A percentile compares a stretch with the other conserved stretches of the same genome.
phyloP scores from a whole-genome alignment of 2,888 invertebrate species.

The Eugnorisma glareosa region DNA sequence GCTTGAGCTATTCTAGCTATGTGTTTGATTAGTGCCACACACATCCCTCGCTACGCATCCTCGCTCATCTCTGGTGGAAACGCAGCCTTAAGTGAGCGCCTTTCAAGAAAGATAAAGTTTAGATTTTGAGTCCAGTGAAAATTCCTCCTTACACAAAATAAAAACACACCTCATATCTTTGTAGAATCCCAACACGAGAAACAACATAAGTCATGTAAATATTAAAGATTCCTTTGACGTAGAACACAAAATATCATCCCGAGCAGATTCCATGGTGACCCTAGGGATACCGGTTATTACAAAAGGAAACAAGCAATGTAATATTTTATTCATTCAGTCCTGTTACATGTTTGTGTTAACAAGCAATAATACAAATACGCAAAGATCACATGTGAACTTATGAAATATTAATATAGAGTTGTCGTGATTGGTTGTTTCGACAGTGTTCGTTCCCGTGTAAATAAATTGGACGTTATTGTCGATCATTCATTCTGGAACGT shows the following conservation, averaged over 20 bases:
- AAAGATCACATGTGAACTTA: conserved; percentile 10
- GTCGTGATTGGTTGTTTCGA: not conserved
- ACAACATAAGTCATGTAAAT: conserved; percentile 3
- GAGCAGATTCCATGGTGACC: conserved; percentile 6
- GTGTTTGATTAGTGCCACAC: no score
- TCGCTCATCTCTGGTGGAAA: no score
- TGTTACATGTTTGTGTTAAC: conserved; percentile 41
- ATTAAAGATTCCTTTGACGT: conserved; percentile 20
- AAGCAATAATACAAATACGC: conserved; percentile 42
- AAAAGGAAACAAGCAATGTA: conserved; percentile 33
- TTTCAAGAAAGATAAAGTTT: not conserved
- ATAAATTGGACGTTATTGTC: not conserved
- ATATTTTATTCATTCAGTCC: conserved; percentile 52
- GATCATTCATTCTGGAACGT: not conserved
- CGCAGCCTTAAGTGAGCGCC: no score
- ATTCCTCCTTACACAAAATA: not conserved
- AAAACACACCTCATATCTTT: not conserved
- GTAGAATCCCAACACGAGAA: not conserved
- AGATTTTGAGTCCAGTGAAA: not conserved
- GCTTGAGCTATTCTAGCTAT: no score
- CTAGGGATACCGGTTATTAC: conserved; percentile 41
- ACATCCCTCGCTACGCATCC: no score
- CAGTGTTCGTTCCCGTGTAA: not conserved
- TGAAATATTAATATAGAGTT: conserved; percentile 22
- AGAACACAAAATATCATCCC: not conserved